These are phyloP conservation scores for Percina caprodes DNA, from an alignment of 2,113 vertebrate genomes.

Conservation along the genomic window DNA sequence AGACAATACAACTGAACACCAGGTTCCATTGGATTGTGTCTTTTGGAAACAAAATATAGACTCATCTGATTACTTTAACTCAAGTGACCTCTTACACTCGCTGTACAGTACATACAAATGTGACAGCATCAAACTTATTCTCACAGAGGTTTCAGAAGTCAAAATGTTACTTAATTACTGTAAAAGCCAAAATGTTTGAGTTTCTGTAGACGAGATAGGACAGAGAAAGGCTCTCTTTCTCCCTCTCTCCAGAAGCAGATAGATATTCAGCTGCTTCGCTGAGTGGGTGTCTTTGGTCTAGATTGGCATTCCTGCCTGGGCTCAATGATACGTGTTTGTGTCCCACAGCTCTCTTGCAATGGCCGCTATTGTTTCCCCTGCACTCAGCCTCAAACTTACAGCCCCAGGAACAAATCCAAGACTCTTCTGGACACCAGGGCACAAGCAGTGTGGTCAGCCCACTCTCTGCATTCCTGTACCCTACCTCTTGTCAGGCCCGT, in stretches of 20 bases:
- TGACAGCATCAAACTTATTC: background rate
- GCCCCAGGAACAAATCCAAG: constrained; percentile 75
- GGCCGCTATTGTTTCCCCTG: constrained; percentile 76
- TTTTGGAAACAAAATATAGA: background rate
- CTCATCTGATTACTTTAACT: background rate
- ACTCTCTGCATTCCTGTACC: constrained; percentile 78
- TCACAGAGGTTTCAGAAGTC: constrained; percentile 32
- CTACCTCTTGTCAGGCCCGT: constrained; percentile 70
- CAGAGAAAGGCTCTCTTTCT: constrained; percentile 60
- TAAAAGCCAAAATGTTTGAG: constrained; percentile 9
- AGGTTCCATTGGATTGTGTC: background rate
- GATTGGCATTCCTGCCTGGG: constrained; percentile 79
- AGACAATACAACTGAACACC: background rate
- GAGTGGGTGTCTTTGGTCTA: constrained; percentile 77
- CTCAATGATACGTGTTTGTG: constrained; percentile 79
- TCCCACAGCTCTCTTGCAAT: constrained; percentile 80
- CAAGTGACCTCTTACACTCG: background rate
- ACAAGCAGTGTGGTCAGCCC: constrained; percentile 69
- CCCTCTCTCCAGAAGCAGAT: constrained; percentile 17
- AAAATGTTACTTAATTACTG: constrained; percentile 6
- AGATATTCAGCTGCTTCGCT: constrained; percentile 66
- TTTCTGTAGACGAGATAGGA: constrained; percentile 30
- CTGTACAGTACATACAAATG: background rate
- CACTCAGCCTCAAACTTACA: constrained; percentile 56
- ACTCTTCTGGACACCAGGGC: constrained; percentile 75